Percentiles rank a stretch among this genome's conserved stretches.
phyloP scores from a whole-genome alignment of 1,140 invertebrate genomes.

The roundworm (Caenorhabditis elegans) region WBcel235 BX284606.5:690501-691000 shows the following conservation, averaged over 20 bases:
- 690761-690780: not conserved
- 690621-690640: too few species aligned
- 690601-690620: too few species aligned
- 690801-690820: not conserved
- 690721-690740: not conserved
- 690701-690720: not conserved
- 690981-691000: too few species aligned
- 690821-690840: slow-evolving; percentile 25
- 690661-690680: too few species aligned
- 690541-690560: too few species aligned
- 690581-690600: too few species aligned
- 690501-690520: too few species aligned
- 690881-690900: not conserved
- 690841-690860: slow-evolving; percentile 14
- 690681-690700: not conserved
- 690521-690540: too few species aligned
- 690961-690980: too few species aligned
- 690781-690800: slow-evolving; percentile 2
- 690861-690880: not conserved
- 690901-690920: slow-evolving; percentile 11
- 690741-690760: not conserved
- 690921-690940: not conserved
- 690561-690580: too few species aligned
- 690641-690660: too few species aligned
- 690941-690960: too few species aligned